Percentiles rank a stretch among this genome's conserved stretches.
These are phyloP conservation scores for Adela reaumurella DNA, from an alignment of 2,888 invertebrate species.

Conservation along the genomic window DNA sequence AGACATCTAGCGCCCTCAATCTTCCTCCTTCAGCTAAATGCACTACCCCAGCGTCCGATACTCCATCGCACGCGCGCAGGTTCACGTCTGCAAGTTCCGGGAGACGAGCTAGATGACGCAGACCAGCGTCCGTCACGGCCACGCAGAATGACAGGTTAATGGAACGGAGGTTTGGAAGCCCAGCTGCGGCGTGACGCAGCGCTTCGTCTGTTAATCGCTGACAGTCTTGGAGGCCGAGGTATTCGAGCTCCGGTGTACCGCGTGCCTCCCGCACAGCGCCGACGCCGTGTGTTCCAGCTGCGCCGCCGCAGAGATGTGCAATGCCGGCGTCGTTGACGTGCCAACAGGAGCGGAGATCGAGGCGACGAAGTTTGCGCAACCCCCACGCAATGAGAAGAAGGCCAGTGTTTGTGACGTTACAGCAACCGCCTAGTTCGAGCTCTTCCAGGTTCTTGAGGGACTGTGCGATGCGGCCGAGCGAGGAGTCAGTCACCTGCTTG, in stretches of 20 bases:
- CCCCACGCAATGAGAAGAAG: constrained; percentile 85
- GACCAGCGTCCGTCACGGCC: constrained; percentile 88
- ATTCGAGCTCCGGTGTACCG: constrained; percentile 76
- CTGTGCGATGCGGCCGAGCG: constrained; percentile 80
- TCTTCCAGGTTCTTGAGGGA: constrained; percentile 81
- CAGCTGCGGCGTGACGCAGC: constrained; percentile 77
- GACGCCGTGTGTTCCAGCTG: constrained; percentile 71
- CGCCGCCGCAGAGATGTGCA: constrained; percentile 76
- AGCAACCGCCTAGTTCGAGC: constrained; percentile 88
- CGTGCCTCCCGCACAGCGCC: constrained; percentile 53
- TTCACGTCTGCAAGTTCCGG: constrained; percentile 81
- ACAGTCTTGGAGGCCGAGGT: constrained; percentile 90
- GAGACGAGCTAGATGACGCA: constrained; percentile 85
- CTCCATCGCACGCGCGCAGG: constrained; percentile 88
- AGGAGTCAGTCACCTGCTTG: constrained; percentile 92
- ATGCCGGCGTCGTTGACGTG: constrained; percentile 89
- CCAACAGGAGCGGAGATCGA: constrained; percentile 91
- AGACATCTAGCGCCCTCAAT: constrained; percentile 82
- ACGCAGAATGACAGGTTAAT: constrained; percentile 94
- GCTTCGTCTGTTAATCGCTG: constrained; percentile 91
- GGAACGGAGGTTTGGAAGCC: constrained; percentile 75
- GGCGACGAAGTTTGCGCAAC: constrained; percentile 73
- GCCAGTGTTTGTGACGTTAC: constrained; percentile 86
- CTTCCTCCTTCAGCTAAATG: constrained; percentile 87
- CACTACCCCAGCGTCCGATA: constrained; percentile 88